Evolutionary conservation across 2,113 vertebrate genomes (phyloP).

Genomic region (Caloenas nicobarica): DNA sequence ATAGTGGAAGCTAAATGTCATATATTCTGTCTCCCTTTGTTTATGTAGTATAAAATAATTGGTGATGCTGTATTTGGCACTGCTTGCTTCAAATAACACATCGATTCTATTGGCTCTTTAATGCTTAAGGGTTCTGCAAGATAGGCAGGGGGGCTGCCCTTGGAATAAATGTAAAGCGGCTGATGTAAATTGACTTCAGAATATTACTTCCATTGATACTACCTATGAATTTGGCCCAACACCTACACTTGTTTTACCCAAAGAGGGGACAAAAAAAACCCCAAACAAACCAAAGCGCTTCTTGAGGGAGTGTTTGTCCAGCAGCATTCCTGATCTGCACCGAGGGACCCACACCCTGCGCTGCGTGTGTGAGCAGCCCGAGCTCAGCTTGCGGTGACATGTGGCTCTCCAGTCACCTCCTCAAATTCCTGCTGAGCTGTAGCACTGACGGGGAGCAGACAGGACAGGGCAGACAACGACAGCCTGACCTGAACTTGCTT

Average conservation of each 20-base stretch:
- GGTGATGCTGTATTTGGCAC: not conserved
- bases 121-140: not conserved
- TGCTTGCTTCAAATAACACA: not conserved
- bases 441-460: not conserved
- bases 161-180: not conserved
- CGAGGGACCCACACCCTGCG: not conserved
- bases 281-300: conserved; percentile 7
- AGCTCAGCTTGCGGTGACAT: fast-evolving
- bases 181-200: not conserved
- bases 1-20: not conserved
- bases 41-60: not conserved
- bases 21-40: not conserved
- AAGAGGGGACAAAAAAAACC: not conserved
- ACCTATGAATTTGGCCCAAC: not conserved
- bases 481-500: not conserved
- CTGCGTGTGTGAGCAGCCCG: not conserved
- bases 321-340: conserved; percentile 66
- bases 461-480: not conserved
- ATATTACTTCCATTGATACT: not conserved
- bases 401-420: conserved; percentile 7
- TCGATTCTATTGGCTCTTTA: not conserved
- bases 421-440: conserved; percentile 12
- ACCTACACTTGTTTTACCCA: not conserved
- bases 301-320: conserved; percentile 70
- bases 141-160: not conserved